Evolutionary conservation across 2,113 vertebrate species (phyloP).

Genomic region (Polypterus bichir): DNA sequence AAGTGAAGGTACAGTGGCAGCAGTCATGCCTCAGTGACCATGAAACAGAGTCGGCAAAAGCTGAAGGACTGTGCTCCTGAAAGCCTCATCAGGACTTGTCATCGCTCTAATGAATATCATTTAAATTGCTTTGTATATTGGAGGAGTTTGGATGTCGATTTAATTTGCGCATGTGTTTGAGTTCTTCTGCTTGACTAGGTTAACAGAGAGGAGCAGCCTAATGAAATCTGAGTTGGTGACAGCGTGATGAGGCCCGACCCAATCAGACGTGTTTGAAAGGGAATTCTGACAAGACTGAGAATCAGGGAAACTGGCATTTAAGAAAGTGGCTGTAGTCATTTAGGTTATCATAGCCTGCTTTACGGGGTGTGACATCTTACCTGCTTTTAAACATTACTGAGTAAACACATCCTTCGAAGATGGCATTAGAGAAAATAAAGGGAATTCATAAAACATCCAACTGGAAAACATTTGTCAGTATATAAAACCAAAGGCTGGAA

Average conservation of each 20-base stretch:
- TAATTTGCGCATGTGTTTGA: constrained; percentile 99
- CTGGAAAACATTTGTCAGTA: no score
- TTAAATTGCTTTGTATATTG: constrained; percentile 99
- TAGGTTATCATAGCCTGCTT: constrained; percentile 39
- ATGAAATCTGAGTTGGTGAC: constrained; percentile 92
- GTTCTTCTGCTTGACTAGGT: constrained; percentile 95
- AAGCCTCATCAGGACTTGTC: constrained; percentile 98
- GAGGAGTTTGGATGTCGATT: constrained; percentile 99
- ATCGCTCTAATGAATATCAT: constrained; percentile 99
- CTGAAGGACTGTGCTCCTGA: constrained; percentile 77
- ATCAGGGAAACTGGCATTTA: constrained; percentile 39
- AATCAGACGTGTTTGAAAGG: constrained; percentile 79
- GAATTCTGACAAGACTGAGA: constrained; percentile 67
- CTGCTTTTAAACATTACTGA: constrained; percentile 37
- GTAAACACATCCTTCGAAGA: background rate
- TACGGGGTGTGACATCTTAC: constrained; percentile 25
- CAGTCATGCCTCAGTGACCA: constrained; percentile 64
- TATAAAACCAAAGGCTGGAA: no score
- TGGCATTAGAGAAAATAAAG: no score
- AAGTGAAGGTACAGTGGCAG: constrained; percentile 59
- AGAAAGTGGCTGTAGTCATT: constrained; percentile 38
- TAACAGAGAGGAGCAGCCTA: constrained; percentile 81
- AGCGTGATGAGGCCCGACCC: constrained; percentile 78
- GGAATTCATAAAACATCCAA: no score
- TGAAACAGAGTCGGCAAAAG: constrained; percentile 73